Base-by-base conservation (phyloP, 1,140 invertebrate genomes). In the Metopolophium dirhodum region DNA sequence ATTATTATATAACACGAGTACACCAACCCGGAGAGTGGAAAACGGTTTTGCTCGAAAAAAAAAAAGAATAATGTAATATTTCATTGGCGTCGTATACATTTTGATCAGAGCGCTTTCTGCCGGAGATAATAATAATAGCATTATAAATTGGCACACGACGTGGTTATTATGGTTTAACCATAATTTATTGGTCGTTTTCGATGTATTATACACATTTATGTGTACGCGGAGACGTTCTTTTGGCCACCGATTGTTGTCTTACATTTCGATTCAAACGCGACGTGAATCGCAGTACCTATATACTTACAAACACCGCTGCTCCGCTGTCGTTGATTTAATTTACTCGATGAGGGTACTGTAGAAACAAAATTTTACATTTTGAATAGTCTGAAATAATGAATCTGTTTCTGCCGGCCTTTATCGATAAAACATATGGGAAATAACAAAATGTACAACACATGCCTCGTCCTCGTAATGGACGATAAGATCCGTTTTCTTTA, bases 91-190 rank as follows among this genome's bases (percentile, higher is more conserved):
- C 8, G 87, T 37, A 22, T 45, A 14, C 49, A 54, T 54, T 89
- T 88, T 26, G n/a, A 57, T 57, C n/a, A 41, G 49, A 89, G n/a
- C 88, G 88, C 49, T 22, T 89, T 37, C 4, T 41, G 35, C n/a
- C 4, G 23, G 35, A 89, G 35, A 89, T 89, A 89, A 89, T 89
- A 89, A 89, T 54, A 35, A 54, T 54, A n/a, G n/a, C 61, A n/a
- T n/a, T 77, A 77, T 77, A 77, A 77, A 89, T 54, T 89, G 51
- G 35, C 37, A 37, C 30, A 57, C 35, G 51, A 35, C 35, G 14
- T 57, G 47, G 88, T n/a, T 77, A 77, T 77, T 77, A n/a, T n/a
- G n/a, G 61, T 87, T 51, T 51, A 49, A 87, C 47, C 26, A 26
- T 57, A 41, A 89, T 89, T 89, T 89, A 89, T 89, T 57, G 49